These are phyloP conservation scores for Alethe diademata DNA, from an alignment of 2,113 vertebrate genomes.

Conservation along the genomic window DNA sequence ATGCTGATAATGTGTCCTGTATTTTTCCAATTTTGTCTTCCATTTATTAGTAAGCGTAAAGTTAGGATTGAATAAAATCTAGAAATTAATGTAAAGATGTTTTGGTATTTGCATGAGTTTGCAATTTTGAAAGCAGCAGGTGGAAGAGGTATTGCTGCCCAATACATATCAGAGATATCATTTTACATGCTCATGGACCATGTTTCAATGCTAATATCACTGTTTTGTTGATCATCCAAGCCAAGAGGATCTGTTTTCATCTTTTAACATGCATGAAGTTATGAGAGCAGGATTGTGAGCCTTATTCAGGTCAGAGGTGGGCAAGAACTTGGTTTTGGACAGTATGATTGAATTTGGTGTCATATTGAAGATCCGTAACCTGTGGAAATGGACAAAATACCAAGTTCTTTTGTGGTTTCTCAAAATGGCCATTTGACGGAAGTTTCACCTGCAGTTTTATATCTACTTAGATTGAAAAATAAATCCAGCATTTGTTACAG, in stretches of 20 bases:
- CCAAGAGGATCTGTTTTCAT: neutral
- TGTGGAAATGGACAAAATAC: neutral
- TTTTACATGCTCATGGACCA: neutral
- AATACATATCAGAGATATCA: neutral
- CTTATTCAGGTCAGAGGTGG: neutral
- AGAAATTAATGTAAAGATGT: neutral
- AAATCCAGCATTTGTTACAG: neutral
- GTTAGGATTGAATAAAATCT: neutral
- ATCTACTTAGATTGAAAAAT: neutral
- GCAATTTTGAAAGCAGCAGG: neutral
- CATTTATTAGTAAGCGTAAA: neutral
- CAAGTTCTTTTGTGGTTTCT: neutral
- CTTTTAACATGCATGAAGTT: neutral
- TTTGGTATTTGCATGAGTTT: neutral
- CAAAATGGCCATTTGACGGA: neutral
- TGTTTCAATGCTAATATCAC: neutral
- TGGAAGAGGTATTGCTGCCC: neutral
- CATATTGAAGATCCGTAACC: neutral
- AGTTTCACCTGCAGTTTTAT: neutral
- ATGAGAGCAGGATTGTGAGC: neutral
- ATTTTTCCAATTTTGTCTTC: neutral
- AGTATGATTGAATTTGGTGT: neutral
- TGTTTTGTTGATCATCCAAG: neutral
- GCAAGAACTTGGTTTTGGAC: neutral
- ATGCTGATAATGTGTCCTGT: neutral